A percentile compares a stretch with the other conserved stretches of the same genome.
phyloP scores from a whole-genome alignment of 2,888 invertebrate species.

The Mimas tiliae region DNA sequence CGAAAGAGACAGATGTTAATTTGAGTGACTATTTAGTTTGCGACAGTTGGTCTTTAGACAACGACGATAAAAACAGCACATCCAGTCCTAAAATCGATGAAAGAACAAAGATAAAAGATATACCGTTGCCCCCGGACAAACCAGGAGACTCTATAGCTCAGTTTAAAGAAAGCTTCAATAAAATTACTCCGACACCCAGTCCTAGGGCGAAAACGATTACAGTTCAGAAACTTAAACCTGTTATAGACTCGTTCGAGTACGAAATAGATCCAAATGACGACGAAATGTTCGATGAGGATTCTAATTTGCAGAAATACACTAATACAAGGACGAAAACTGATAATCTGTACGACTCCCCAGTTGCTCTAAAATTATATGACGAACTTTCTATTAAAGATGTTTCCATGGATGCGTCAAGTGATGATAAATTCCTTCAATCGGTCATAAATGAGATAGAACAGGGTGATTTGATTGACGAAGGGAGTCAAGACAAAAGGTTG shows the following conservation, averaged over 20 bases:
- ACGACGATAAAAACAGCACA: slow-evolving; percentile 63
- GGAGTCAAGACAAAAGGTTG: slow-evolving; percentile 67
- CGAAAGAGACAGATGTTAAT: slow-evolving; percentile 68
- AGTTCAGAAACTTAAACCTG: slow-evolving; percentile 67
- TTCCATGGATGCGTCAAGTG: slow-evolving; percentile 54
- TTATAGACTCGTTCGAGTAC: slow-evolving; percentile 72
- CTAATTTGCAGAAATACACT: slow-evolving; percentile 52
- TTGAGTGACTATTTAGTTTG: slow-evolving; percentile 76
- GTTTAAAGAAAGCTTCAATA: slow-evolving; percentile 43
- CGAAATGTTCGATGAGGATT: slow-evolving; percentile 62
- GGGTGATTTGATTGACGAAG: slow-evolving; percentile 66
- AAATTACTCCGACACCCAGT: slow-evolving; percentile 31
- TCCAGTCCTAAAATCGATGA: slow-evolving; percentile 60
- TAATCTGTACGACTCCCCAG: slow-evolving; percentile 53
- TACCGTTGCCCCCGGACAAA: slow-evolving; percentile 39
- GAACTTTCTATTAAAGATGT: slow-evolving; percentile 58
- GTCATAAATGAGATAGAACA: slow-evolving; percentile 78
- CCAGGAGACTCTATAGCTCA: slow-evolving; percentile 48
- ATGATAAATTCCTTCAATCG: slow-evolving; percentile 75
- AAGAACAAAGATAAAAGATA: slow-evolving; percentile 41
- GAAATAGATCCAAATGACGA: slow-evolving; percentile 73
- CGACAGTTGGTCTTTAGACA: slow-evolving; percentile 80
- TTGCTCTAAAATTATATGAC: slow-evolving; percentile 52
- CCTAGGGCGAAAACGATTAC: slow-evolving; percentile 43
- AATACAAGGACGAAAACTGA: slow-evolving; percentile 46